Conservation (phyloP, 2,113 vertebrate genomes). For the Clarias macrocephalus region DNA sequence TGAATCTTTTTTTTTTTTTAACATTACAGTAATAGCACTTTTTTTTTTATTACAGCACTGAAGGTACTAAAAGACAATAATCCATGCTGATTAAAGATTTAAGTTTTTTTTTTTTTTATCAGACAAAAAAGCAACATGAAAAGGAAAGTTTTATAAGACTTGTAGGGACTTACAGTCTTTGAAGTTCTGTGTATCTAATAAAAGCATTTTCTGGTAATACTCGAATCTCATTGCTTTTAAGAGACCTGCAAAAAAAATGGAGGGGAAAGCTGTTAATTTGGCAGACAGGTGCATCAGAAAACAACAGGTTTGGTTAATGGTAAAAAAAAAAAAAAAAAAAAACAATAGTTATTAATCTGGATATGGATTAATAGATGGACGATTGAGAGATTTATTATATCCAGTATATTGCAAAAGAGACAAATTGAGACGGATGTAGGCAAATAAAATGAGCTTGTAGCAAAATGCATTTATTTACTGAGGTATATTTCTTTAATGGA, state of each 20-base stretch:
- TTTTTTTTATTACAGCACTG: not conserved
- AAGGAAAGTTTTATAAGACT: not conserved
- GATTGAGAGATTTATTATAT: not conserved
- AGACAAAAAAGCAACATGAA: not conserved
- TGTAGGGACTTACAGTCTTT: slow-evolving; percentile 72
- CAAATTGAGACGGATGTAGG: not conserved
- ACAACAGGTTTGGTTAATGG: not conserved
- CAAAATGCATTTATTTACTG: not conserved
- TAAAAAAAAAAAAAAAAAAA: not conserved
- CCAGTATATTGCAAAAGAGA: not conserved
- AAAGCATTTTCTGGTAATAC: slow-evolving; percentile 73
- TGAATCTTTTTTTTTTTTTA: not conserved
- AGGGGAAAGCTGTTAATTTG: not conserved
- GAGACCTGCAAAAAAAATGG: slow-evolving; percentile 63
- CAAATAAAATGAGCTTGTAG: not conserved
- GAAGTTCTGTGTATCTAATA: slow-evolving; percentile 67
- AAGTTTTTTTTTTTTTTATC: not conserved
- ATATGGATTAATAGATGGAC: not conserved
- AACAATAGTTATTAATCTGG: not conserved
- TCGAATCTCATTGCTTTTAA: slow-evolving; percentile 72
- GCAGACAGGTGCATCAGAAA: not conserved
- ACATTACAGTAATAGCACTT: not conserved
- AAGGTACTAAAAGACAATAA: not conserved
- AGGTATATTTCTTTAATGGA: not conserved
- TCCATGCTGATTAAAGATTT: not conserved